These are phyloP conservation scores for Aplidium turbinatum DNA, from an alignment of 23 tunicate species.

Conservation along the genomic window DNA sequence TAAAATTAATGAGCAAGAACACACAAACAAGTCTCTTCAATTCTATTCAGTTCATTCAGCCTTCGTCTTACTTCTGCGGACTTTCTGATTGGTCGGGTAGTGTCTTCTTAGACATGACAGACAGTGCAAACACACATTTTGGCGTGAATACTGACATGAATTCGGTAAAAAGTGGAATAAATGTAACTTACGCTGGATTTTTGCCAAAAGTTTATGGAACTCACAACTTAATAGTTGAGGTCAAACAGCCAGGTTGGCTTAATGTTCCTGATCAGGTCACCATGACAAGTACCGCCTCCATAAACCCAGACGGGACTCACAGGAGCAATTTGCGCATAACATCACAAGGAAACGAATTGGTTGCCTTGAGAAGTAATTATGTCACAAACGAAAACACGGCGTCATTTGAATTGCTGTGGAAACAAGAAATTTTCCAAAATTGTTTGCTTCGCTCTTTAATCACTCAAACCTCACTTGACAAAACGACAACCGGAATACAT, in stretches of 20 bases:
- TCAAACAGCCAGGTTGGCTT: constrained; percentile 41
- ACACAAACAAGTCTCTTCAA: too few species aligned
- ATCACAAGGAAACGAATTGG: constrained; percentile 39
- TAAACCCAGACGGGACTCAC: constrained; percentile 32
- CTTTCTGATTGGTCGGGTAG: too few species aligned
- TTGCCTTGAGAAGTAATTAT: constrained; percentile 38
- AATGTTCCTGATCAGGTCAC: constrained; percentile 48
- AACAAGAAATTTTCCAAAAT: constrained; percentile 29
- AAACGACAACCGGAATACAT: neutral
- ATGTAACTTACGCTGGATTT: constrained; percentile 27
- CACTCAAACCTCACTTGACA: too few species aligned
- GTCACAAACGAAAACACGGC: constrained; percentile 13
- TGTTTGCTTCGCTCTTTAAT: too few species aligned
- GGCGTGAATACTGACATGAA: constrained; percentile 19
- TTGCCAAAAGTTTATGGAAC: constrained; percentile 41
- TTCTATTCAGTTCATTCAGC: too few species aligned
- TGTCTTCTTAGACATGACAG: too few species aligned
- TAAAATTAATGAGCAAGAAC: too few species aligned
- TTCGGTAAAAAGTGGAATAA: constrained; percentile 4
- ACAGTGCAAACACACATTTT: too few species aligned
- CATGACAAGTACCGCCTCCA: constrained; percentile 35
- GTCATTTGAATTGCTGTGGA: constrained; percentile 49
- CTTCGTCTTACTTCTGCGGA: too few species aligned
- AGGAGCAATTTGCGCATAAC: constrained; percentile 64
- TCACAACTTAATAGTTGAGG: constrained; percentile 40